Evolutionary conservation across 2,888 invertebrate genomes (phyloP).

Genomic region (Euphydryas editha): DNA sequence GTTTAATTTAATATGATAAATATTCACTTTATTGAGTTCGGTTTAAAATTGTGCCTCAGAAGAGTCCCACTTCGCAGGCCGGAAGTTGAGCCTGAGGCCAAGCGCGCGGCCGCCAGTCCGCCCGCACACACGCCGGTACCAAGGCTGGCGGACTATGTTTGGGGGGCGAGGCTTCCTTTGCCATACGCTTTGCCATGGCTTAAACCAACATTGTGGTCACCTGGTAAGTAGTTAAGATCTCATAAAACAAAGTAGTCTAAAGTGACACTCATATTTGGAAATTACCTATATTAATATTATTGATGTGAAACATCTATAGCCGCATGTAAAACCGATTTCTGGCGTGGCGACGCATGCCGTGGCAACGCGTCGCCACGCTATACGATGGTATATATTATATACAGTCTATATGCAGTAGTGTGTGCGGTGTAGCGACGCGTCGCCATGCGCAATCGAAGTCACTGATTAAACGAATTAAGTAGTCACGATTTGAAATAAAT

Average conservation of each 20-base stretch:
- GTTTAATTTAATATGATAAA: not conserved
- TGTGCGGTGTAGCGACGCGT: too few species aligned
- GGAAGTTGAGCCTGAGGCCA: conserved; percentile 89
- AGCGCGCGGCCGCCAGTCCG: conserved; percentile 87
- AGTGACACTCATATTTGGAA: too few species aligned
- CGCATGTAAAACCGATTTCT: too few species aligned
- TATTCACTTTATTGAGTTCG: conserved; percentile 58
- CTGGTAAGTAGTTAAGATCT: conserved; percentile 54
- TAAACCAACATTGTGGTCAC: conserved; percentile 81
- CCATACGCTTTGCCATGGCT: conserved; percentile 88
- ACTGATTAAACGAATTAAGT: too few species aligned
- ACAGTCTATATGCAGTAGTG: too few species aligned
- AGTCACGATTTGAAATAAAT: too few species aligned
- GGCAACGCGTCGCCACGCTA: too few species aligned
- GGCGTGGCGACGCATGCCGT: too few species aligned
- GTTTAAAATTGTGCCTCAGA: conserved; percentile 79
- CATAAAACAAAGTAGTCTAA: not conserved
- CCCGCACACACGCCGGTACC: conserved; percentile 91
- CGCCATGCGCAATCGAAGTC: too few species aligned
- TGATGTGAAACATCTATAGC: too few species aligned
- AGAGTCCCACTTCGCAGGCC: conserved; percentile 77
- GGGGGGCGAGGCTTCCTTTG: conserved; percentile 86
- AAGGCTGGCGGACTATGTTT: conserved; percentile 91
- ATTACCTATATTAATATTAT: too few species aligned
- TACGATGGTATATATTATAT: too few species aligned